Base-by-base conservation (phyloP, 30 jellyfish, hydroid and myxozoan genomes). In the Nemopilema nomurai region DNA sequence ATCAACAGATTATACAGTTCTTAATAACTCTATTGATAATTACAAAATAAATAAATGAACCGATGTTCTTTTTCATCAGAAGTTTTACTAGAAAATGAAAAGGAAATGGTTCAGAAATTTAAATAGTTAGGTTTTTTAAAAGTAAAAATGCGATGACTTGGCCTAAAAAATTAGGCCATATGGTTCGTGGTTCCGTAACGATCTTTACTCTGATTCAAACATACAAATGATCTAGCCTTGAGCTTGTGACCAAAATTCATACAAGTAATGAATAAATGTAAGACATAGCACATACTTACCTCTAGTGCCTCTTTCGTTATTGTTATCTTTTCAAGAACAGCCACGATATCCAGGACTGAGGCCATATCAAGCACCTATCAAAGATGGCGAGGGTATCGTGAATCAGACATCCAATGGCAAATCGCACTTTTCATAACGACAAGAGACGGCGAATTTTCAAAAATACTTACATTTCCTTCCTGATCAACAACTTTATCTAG, bases 341-440 rank as follows among this genome's bases (percentile, higher is more conserved):
- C 63, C 81, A 89, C 96, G 81, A 93, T 80, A 69, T 93, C 98
- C 87, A 88, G 93, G 26, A 89, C 98, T 13, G 96, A 85, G 81
- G 90, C 96, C 94, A 93, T 89, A 87, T 93, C 93, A 80, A 88
- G 97, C 88, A 93, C 98, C 98, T 93, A 88, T 82, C 85, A 92
- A 87, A 74, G 89, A 89, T 76, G 89, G 91, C 87, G 90, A 52
- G 66, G 67, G 68, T 22, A 82, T 20, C 89, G 49, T 25, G 79
- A 76, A 72, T 63, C 85, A 81, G 77, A 41, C 32, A n/a, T 41
- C 23, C 41, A 41, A 33, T 69, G 75, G 80, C 33, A 71, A 52
- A 19, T 29, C 52, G 84, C 68, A 17, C 62, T 50, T 19, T 27
- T 33, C 52, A 18, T 28, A 62, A 57, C 69, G 32, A 1, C 19